Evolutionary conservation across 2,888 invertebrate species (phyloP).

Genomic region (Keiferia lycopersicella): DNA sequence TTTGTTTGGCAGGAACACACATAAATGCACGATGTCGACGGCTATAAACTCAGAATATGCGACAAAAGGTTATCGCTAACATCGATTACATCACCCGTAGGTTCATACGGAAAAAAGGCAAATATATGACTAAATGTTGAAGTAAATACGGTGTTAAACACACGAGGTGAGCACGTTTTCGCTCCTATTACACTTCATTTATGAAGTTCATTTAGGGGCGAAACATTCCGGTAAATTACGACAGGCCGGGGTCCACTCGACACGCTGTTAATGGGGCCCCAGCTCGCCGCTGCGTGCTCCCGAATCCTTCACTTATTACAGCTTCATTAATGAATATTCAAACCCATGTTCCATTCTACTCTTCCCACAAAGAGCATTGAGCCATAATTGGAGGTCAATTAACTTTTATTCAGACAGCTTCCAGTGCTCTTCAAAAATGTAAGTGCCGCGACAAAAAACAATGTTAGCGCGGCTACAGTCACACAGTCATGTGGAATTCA

Average conservation of each 20-base stretch:
- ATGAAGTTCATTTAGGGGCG: conserved; percentile 39
- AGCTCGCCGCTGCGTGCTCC: conserved; percentile 48
- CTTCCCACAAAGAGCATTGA: conserved; percentile 34
- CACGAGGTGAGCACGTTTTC: conserved; percentile 28
- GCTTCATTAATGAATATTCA: conserved; percentile 56
- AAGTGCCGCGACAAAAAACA: conserved; percentile 34
- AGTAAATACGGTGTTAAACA: conserved; percentile 17
- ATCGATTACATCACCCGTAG: conserved; percentile 21
- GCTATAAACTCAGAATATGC: conserved; percentile 4
- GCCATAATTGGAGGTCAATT: conserved; percentile 28
- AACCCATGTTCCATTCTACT: conserved; percentile 48
- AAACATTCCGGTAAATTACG: conserved; percentile 48
- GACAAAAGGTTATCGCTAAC: conserved; percentile 23
- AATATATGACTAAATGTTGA: conserved; percentile 26
- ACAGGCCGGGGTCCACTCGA: conserved; percentile 40
- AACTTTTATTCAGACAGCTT: conserved; percentile 32
- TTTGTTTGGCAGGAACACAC: conserved; percentile 11
- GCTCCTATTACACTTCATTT: conserved; percentile 40
- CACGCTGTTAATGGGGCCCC: conserved; percentile 50
- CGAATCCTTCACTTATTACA: conserved; percentile 50
- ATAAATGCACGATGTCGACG: conserved; percentile 5
- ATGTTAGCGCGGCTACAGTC: conserved; percentile 43
- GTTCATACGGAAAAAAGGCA: no score
- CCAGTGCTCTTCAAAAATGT: conserved; percentile 33
- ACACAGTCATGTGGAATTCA: conserved; percentile 42